Evolutionary conservation across 92 coral and sea anemone species (phyloP), one percentile per base, ranked within the genome.

Genomic region (Phenganax subtilis): DNA sequence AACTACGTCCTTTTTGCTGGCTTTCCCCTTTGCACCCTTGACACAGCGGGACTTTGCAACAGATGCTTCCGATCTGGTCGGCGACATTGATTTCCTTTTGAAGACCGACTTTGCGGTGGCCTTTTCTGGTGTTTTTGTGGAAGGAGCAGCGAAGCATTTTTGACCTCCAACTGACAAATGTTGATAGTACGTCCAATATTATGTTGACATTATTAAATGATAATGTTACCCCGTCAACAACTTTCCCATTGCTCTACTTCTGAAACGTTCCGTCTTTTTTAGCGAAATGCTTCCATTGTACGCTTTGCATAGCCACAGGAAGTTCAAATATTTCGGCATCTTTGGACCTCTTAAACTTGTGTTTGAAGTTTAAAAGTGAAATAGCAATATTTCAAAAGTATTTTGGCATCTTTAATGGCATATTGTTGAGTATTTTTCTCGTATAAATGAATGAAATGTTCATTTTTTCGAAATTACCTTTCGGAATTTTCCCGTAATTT

Each of bases 111-210:
- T 90, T 51, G 87, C 73, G 28, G 85, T 67, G 16, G 51, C 80
- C 80, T 56, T 75, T 75, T 75, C 55, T 7, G 66, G 67, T 20
- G 51, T 17, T 75, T 75, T 75, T 20, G 80, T 17, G 20, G 80
- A 0, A 60, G 88, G 87, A 55, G 81, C 55, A 47, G 91, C 75
- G 93, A 80, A 93, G 93, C 97, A 92, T 92, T 55, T 37, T 7
- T 27, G 62, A 64, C 70, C 9, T 20, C 29, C 25, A 64, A 9
- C 29, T 20, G 37, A 20, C 70, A 64, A 64, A 64, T 64, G 29
- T 64, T 64, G 7, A 11, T 25, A 14, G 2, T 37, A 37, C 47
- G 47, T 37, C 67, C 17, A 5, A 15, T 6, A 64, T 20, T 64
- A 3, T 64, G 70, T 37, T 7, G 27, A 30, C 70, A 64, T 64